A percentile compares a stretch with the other conserved stretches of the same genome.
Evolutionary conservation across 2,113 vertebrate species (phyloP).

Genomic region (Caranx ignobilis): DNA sequence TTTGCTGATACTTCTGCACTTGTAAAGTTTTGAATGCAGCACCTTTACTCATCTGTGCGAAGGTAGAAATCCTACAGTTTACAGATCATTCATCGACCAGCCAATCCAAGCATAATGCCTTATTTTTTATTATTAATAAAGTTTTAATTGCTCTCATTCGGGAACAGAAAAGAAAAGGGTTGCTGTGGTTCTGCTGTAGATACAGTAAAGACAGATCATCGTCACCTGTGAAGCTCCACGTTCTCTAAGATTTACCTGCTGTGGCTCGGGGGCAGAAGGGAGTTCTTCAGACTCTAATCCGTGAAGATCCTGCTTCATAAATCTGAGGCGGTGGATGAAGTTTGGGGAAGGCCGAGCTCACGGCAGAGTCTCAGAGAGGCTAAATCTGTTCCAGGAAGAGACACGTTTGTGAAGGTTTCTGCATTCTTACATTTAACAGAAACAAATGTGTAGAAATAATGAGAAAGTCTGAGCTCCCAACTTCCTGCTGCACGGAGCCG

Average conservation of each 20-base stretch:
- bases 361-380: background rate
- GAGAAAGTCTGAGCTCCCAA: slow-evolving; percentile 12
- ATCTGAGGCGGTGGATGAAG: slow-evolving; percentile 1
- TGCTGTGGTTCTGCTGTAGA: background rate
- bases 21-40: background rate
- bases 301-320: slow-evolving; percentile 6
- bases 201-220: background rate
- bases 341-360: background rate
- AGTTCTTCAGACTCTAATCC: slow-evolving; percentile 3
- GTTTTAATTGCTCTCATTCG: background rate
- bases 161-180: background rate
- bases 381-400: slow-evolving; percentile 11
- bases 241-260: slow-evolving; percentile 20
- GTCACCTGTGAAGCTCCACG: background rate
- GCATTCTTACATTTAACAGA: slow-evolving; percentile 1
- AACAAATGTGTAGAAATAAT: background rate
- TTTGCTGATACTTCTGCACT: background rate
- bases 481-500: slow-evolving; percentile 3
- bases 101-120: no score
- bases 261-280: background rate
- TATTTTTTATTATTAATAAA: no score
- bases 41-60: background rate
- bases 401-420: background rate
- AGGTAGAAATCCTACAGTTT: background rate
- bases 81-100: background rate